Evolutionary conservation across 1,140 invertebrate genomes (phyloP).

Genomic region (Anastatus disparis): DNA sequence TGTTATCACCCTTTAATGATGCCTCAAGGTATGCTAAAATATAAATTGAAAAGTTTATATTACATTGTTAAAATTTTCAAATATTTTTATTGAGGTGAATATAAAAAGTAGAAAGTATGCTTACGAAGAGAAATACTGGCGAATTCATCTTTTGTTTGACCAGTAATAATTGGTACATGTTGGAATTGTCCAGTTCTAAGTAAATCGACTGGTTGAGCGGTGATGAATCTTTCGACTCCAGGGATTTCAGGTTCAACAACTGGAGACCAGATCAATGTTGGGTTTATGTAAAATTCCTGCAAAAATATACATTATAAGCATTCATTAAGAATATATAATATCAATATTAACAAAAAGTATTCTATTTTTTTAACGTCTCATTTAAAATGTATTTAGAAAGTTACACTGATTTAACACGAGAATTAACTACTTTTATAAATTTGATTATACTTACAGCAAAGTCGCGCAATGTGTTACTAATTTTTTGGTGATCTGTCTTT

Average conservation of each 20-base stretch:
- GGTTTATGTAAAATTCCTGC: constrained; percentile 71
- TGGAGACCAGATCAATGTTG: constrained; percentile 73
- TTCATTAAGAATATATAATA: too few species aligned
- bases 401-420: too few species aligned
- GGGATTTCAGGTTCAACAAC: constrained; percentile 75
- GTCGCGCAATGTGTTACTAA: constrained; percentile 27
- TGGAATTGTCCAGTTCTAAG: constrained; percentile 71
- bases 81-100: too few species aligned
- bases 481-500: constrained; percentile 50
- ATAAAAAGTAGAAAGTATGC: constrained; percentile 19
- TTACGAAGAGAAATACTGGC: constrained; percentile 57
- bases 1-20: not conserved
- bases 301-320: too few species aligned
- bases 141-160: constrained; percentile 76
- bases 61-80: too few species aligned
- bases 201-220: constrained; percentile 69
- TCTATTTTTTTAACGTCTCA: too few species aligned
- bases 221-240: constrained; percentile 75
- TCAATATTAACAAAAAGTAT: too few species aligned
- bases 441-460: constrained; percentile 38
- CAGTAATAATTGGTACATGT: constrained; percentile 74
- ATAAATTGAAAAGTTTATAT: too few species aligned
- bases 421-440: too few species aligned
- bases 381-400: too few species aligned
- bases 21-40: not conserved